These are phyloP conservation scores for Tinea trinotella DNA, from an alignment of 2,888 invertebrate species.

Conservation along the genomic window DNA sequence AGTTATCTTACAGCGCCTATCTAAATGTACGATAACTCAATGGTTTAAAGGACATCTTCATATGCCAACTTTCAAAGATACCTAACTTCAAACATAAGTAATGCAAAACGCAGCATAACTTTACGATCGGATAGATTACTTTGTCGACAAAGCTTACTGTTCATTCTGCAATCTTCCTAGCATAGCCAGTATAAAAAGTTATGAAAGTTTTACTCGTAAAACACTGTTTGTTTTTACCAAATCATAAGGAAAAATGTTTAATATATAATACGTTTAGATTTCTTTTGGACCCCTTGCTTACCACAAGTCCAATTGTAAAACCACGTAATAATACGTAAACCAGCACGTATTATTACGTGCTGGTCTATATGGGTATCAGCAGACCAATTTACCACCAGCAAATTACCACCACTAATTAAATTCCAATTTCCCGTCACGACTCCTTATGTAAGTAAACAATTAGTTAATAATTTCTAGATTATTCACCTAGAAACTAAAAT, in stretches of 20 bases:
- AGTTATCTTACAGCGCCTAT: constrained; percentile 44
- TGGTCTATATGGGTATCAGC: no score
- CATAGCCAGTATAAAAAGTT: not conserved
- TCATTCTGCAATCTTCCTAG: not conserved
- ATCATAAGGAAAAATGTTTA: no score
- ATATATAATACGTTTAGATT: no score
- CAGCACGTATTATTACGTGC: no score
- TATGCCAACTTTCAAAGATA: constrained; percentile 12
- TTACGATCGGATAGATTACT: constrained; percentile 6
- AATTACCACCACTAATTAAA: no score
- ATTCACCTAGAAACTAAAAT: not conserved
- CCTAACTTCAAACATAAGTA: constrained; percentile 11
- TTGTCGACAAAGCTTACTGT: not conserved
- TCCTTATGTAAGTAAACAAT: not conserved
- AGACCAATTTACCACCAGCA: no score
- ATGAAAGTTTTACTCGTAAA: not conserved
- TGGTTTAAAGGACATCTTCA: not conserved
- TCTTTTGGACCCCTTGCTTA: no score
- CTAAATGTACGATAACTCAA: not conserved
- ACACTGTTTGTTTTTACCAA: no score
- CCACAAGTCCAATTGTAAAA: no score
- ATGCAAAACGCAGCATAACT: constrained; percentile 3
- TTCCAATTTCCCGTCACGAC: not conserved
- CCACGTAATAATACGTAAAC: no score
- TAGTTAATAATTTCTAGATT: not conserved